These are phyloP conservation scores for Himalopsyche kuldschensis DNA, from an alignment of 2,888 invertebrate genomes.

Conservation along the genomic window DNA sequence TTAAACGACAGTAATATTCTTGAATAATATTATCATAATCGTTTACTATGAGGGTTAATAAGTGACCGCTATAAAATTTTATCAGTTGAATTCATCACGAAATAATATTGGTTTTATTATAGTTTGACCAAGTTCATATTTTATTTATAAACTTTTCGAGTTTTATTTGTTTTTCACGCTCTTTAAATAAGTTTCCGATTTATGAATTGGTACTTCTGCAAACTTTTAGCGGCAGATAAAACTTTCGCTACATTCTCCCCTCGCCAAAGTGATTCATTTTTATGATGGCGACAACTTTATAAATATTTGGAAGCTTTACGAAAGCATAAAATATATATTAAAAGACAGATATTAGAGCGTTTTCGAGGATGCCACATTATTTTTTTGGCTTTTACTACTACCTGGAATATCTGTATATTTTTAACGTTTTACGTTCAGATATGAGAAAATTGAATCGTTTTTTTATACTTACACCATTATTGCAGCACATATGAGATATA, in stretches of 20 bases:
- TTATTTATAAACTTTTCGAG: background rate
- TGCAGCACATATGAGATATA: no score
- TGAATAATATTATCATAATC: background rate
- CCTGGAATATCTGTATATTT: background rate
- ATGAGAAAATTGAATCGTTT: no score
- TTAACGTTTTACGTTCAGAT: no score
- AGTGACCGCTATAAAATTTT: background rate
- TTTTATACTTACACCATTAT: no score
- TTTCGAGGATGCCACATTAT: background rate
- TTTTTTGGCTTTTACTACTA: background rate
- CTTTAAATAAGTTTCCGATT: background rate
- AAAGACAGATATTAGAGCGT: background rate
- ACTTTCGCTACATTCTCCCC: background rate
- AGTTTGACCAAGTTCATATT: background rate
- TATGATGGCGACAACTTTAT: background rate
- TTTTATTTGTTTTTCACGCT: background rate
- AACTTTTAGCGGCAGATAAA: background rate
- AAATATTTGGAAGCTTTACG: background rate
- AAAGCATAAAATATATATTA: background rate
- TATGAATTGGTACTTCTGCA: background rate
- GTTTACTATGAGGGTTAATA: background rate
- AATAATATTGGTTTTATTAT: background rate
- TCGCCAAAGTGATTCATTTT: background rate
- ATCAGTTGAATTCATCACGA: background rate
- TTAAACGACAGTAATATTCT: no score